Percentiles rank a stretch among this genome's conserved stretches.
These are phyloP conservation scores for Nannobrachium achirus DNA, from an alignment of 2,113 vertebrate genomes.

Conservation along the genomic window DNA sequence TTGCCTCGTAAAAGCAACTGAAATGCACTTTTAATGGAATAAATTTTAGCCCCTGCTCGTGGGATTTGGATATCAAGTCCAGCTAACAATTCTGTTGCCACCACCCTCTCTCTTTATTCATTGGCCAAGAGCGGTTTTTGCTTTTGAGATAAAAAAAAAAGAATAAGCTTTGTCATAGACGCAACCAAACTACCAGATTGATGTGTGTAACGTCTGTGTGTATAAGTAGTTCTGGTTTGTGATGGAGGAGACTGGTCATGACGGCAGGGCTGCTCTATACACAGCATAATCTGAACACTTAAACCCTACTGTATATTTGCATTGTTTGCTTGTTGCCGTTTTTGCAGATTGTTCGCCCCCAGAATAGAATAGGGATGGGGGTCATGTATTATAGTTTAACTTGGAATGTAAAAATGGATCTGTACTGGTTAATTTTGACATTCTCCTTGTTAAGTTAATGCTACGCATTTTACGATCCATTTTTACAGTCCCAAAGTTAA, in stretches of 20 bases:
- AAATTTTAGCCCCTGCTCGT: slow-evolving; percentile 69
- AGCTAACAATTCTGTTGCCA: slow-evolving; percentile 69
- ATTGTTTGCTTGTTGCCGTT: too few species aligned
- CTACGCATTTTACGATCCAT: too few species aligned
- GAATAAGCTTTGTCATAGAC: slow-evolving; percentile 45
- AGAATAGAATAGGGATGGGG: too few species aligned
- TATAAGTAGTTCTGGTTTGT: slow-evolving; percentile 44
- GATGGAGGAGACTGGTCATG: slow-evolving; percentile 13
- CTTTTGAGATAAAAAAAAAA: slow-evolving; percentile 60
- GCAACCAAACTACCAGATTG: slow-evolving; percentile 51
- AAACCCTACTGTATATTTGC: too few species aligned
- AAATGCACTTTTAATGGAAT: slow-evolving; percentile 74
- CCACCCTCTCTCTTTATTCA: slow-evolving; percentile 56
- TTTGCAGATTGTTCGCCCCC: too few species aligned
- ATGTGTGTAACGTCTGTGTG: slow-evolving; percentile 34
- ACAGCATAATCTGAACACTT: too few species aligned
- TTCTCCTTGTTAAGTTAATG: too few species aligned
- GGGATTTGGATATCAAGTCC: slow-evolving; percentile 76
- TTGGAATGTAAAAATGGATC: too few species aligned
- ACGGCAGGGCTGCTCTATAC: not conserved
- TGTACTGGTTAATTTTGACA: too few species aligned
- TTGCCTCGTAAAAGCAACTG: slow-evolving; percentile 79
- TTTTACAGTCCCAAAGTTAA: too few species aligned
- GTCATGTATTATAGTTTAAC: too few species aligned
- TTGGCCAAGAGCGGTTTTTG: slow-evolving; percentile 61